Conservation (phyloP, 2,797 vertebrate species). For the Mormyrops boulengeri region DNA sequence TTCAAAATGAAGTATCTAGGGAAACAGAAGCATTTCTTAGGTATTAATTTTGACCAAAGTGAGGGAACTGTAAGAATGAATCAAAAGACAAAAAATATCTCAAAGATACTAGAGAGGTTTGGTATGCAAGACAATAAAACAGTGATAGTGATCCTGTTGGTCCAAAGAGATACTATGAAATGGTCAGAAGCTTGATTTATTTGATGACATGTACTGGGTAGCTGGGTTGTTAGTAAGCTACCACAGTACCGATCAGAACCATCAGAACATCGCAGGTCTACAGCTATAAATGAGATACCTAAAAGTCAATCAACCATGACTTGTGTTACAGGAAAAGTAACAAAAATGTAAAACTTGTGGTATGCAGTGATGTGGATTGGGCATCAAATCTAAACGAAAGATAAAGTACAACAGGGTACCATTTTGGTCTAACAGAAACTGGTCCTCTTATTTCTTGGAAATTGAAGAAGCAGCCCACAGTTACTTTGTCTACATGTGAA, state of each 20-base stretch:
- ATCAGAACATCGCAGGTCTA: background rate
- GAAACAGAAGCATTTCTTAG: background rate
- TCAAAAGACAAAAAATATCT: background rate
- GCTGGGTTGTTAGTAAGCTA: background rate
- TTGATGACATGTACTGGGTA: background rate
- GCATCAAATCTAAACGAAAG: background rate
- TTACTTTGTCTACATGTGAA: background rate
- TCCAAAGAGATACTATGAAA: background rate
- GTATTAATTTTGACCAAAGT: background rate
- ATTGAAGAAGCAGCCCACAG: background rate
- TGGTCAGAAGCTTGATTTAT: background rate
- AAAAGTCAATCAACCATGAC: background rate
- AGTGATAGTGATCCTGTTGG: background rate
- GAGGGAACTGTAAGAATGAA: background rate
- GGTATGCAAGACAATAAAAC: background rate
- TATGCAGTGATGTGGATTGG: background rate
- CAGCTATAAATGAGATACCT: background rate
- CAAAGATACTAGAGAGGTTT: background rate
- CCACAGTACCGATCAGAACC: background rate
- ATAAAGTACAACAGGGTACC: background rate
- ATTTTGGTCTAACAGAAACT: background rate
- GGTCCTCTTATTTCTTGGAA: background rate
- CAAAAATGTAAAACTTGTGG: background rate
- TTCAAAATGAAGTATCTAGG: background rate
- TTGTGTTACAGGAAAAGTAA: background rate